Evolutionary conservation across 2,888 invertebrate species (phyloP).

Genomic region (Drosophila bunnanda): DNA sequence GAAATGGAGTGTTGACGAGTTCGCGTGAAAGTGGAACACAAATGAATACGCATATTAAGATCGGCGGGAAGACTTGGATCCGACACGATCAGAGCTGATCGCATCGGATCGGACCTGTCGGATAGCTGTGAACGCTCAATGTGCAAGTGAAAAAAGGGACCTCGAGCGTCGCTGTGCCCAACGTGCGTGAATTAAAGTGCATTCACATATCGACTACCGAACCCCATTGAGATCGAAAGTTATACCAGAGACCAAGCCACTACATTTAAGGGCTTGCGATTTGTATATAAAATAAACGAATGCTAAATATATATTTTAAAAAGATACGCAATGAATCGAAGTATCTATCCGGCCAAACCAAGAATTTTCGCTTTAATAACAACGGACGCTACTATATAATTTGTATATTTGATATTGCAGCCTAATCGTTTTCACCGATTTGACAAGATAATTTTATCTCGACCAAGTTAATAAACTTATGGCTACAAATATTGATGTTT

Average conservation of each 20-base stretch:
- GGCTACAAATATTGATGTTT: neutral
- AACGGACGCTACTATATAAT: neutral
- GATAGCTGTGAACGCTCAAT: neutral
- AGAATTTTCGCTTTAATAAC: neutral
- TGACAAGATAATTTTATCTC: neutral
- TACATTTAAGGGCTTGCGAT: neutral
- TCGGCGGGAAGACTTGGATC: neutral
- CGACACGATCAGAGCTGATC: neutral
- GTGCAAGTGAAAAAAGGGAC: neutral
- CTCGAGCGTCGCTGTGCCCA: slow-evolving; percentile 5
- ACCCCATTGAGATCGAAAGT: slow-evolving; percentile 1
- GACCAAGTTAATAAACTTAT: neutral
- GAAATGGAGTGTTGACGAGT: slow-evolving; percentile 38
- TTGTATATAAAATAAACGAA: neutral
- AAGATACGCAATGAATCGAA: neutral
- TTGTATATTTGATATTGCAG: neutral
- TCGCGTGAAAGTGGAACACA: slow-evolving; percentile 56
- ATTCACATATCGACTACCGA: slow-evolving; percentile 11
- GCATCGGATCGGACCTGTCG: slow-evolving; percentile 7
- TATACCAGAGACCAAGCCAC: neutral
- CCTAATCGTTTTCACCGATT: no score
- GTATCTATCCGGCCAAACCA: neutral
- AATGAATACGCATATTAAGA: slow-evolving; percentile 49
- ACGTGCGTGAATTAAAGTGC: slow-evolving; percentile 10
- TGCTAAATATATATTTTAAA: neutral